phyloP scores from a whole-genome alignment of 1,140 invertebrate genomes.

The Palaemon carinicauda region DNA sequence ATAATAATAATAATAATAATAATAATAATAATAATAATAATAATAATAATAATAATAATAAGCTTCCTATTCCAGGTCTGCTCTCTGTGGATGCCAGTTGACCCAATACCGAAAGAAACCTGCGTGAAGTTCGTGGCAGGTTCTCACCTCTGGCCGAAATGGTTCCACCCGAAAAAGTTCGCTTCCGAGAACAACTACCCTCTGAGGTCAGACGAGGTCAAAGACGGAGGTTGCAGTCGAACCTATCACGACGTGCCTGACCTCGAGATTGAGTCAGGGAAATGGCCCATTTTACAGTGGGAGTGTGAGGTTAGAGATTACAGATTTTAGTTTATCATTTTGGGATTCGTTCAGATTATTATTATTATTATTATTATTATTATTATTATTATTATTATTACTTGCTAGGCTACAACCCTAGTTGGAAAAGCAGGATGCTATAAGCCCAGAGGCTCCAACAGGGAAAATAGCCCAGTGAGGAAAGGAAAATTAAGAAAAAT shows the following conservation, averaged over 20 bases:
- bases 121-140: slow-evolving; percentile 61
- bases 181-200: slow-evolving; percentile 59
- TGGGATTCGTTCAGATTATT: no score
- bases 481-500: no score
- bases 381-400: no score
- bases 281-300: slow-evolving; percentile 60
- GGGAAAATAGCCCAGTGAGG: no score
- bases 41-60: no score
- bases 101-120: slow-evolving; percentile 58
- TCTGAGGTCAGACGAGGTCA: not conserved
- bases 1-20: no score
- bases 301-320: slow-evolving; percentile 58
- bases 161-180: slow-evolving; percentile 62
- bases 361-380: no score
- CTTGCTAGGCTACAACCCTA: no score
- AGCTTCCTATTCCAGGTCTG: slow-evolving; percentile 56
- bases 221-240: not conserved
- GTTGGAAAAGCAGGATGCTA: no score
- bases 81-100: slow-evolving; percentile 62
- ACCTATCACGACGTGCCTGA: slow-evolving; percentile 58
- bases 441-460: no score
- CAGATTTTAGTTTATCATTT: no score
- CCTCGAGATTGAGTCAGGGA: slow-evolving; percentile 46
- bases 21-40: not conserved
- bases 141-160: slow-evolving; percentile 61